phyloP scores from a whole-genome alignment of 2,888 invertebrate genomes.

The Agrochola circellaris region DNA sequence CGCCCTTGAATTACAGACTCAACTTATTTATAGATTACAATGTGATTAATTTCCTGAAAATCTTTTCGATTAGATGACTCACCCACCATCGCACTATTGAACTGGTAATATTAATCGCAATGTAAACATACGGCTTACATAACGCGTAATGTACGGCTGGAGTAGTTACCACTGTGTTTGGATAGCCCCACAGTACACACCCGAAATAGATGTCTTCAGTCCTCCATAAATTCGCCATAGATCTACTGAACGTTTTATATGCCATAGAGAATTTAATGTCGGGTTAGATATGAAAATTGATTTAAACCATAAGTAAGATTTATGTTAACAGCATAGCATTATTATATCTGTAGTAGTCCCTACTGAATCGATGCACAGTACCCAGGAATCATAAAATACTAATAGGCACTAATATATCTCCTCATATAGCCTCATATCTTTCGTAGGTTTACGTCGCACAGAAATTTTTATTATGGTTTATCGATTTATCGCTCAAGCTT shows the following conservation, averaged over 20 bases:
- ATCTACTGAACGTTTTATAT: slow-evolving; percentile 72
- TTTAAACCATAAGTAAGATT: slow-evolving; percentile 70
- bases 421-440: slow-evolving; percentile 30
- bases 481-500: slow-evolving; percentile 41
- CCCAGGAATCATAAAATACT: slow-evolving; percentile 58
- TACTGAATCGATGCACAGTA: slow-evolving; percentile 61
- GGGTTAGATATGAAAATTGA: slow-evolving; percentile 72
- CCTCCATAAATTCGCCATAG: slow-evolving; percentile 70
- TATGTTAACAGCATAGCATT: slow-evolving; percentile 64
- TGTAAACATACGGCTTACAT: slow-evolving; percentile 59
- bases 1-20: slow-evolving; percentile 34
- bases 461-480: slow-evolving; percentile 56
- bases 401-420: slow-evolving; percentile 52
- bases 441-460: slow-evolving; percentile 42
- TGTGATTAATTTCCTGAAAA: slow-evolving; percentile 54
- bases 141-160: slow-evolving; percentile 52
- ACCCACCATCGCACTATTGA: slow-evolving; percentile 50
- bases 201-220: slow-evolving; percentile 66
- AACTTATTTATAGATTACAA: slow-evolving; percentile 53
- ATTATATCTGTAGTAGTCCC: slow-evolving; percentile 55
- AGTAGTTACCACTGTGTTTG: slow-evolving; percentile 51
- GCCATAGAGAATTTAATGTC: slow-evolving; percentile 72
- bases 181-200: slow-evolving; percentile 39
- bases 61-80: slow-evolving; percentile 63
- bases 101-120: slow-evolving; percentile 59